These are phyloP conservation scores for Propsilocerus akamusi DNA, from an alignment of 1,140 invertebrate genomes.

Conservation along the genomic window DNA sequence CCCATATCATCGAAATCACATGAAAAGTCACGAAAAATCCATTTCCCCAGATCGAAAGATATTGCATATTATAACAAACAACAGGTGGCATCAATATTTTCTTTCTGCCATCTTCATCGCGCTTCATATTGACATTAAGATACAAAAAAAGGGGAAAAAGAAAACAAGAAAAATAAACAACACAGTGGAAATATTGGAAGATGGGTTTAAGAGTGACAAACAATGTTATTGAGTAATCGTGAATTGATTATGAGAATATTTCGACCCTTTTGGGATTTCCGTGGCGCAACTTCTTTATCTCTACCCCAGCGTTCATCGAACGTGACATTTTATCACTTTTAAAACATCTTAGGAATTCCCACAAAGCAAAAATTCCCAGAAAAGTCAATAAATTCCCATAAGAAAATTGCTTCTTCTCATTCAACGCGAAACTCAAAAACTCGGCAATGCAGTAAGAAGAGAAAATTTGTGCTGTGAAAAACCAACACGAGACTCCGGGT, in stretches of 20 bases:
- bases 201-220: too few relatives aligned
- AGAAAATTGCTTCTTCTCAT: too few relatives aligned
- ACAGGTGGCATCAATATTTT: conserved; percentile 2
- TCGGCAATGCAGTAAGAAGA: too few relatives aligned
- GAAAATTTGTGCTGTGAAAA: too few relatives aligned
- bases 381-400: too few relatives aligned
- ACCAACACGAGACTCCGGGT: too few relatives aligned
- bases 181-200: not conserved
- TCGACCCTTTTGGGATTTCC: not conserved
- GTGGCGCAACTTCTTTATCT: not conserved
- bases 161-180: conserved; percentile 1
- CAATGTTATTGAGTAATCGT: not conserved
- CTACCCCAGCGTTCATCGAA: not conserved
- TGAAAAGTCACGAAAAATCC: conserved; percentile 1
- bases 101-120: not conserved
- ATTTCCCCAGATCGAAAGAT: too few relatives aligned
- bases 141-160: not conserved
- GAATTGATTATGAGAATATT: not conserved
- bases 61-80: not conserved
- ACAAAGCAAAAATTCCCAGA: too few relatives aligned
- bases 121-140: not conserved
- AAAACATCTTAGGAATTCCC: too few relatives aligned
- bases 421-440: too few relatives aligned
- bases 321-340: not conserved
- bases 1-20: not conserved